Evolutionary conservation across 2,113 vertebrate species (phyloP).

Genomic region (Prinia subflava): DNA sequence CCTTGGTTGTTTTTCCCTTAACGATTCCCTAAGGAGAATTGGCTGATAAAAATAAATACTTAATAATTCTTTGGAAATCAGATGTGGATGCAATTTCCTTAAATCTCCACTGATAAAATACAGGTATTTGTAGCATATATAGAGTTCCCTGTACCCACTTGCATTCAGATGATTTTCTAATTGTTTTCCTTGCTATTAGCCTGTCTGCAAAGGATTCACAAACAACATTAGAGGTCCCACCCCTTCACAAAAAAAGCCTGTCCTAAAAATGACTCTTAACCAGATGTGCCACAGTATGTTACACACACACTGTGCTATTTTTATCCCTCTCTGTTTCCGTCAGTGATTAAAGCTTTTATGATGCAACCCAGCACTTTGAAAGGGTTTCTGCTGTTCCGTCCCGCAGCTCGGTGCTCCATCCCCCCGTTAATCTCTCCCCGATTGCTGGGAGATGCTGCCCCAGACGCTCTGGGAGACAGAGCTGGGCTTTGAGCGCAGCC

Average conservation of each 20-base stretch:
- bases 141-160: background rate
- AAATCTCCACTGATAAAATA: background rate
- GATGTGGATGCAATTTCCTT: background rate
- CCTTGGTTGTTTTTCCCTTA: background rate
- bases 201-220: background rate
- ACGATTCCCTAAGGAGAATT: background rate
- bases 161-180: background rate
- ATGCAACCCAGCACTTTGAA: background rate
- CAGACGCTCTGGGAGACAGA: fast-evolving
- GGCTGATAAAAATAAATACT: background rate
- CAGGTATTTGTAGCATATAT: background rate
- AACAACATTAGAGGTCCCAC: background rate
- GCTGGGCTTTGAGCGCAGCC: background rate
- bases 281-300: background rate
- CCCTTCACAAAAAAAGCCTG: background rate
- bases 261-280: background rate
- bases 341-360: background rate
- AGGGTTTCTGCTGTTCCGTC: background rate
- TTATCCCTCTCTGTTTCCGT: background rate
- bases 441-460: background rate
- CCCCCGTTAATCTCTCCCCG: background rate
- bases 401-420: background rate
- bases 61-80: background rate
- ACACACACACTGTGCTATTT: background rate
- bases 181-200: background rate